Conservation (phyloP, 2,797 vertebrate species). For the Dryobates pubescens region DNA sequence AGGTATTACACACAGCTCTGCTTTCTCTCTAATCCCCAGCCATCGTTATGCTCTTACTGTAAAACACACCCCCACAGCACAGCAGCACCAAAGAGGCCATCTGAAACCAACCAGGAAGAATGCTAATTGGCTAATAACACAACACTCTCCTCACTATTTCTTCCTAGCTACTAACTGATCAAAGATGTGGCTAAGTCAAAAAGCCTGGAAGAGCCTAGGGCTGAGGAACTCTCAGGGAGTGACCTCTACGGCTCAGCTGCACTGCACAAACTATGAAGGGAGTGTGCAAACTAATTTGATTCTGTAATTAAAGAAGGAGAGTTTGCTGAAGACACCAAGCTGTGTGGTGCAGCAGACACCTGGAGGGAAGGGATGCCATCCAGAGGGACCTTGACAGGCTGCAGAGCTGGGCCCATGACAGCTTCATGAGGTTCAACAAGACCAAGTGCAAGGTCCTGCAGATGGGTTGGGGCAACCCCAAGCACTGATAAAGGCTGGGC, state of each 20-base stretch:
- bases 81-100: background rate
- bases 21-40: conserved; percentile 33
- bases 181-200: background rate
- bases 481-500: no score
- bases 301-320: background rate
- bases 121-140: background rate
- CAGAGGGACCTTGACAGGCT: no score
- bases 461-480: no score
- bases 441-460: no score
- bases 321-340: no score
- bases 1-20: conserved; percentile 6
- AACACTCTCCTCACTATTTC: background rate
- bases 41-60: background rate
- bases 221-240: background rate
- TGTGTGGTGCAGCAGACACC: no score
- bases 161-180: background rate
- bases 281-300: background rate
- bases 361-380: no score
- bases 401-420: no score
- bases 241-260: conserved; percentile 8
- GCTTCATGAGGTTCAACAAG: no score
- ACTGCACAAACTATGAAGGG: background rate
- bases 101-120: background rate
- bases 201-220: conserved; percentile 34
- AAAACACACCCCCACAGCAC: background rate